These are phyloP conservation scores for Drosophila mimetica DNA, from an alignment of 2,888 invertebrate genomes.

Conservation along the genomic window DNA sequence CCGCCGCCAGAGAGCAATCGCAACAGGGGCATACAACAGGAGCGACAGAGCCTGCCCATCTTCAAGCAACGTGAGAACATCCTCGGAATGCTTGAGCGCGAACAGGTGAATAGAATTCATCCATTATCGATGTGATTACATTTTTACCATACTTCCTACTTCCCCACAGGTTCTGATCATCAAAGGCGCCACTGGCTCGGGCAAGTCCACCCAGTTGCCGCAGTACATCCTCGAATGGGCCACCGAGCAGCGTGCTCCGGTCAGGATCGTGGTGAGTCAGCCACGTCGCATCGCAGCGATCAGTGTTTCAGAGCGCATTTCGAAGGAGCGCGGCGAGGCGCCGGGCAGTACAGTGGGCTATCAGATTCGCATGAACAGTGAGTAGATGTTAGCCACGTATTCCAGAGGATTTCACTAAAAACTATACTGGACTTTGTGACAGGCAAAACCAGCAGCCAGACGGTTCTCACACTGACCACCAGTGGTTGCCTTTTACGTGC, in stretches of 20 bases:
- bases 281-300: conserved; percentile 96
- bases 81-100: conserved; percentile 51
- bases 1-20: conserved; percentile 44
- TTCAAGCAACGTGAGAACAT: conserved; percentile 62
- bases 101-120: conserved; percentile 51
- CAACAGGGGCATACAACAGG: conserved; percentile 46
- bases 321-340: conserved; percentile 89
- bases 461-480: conserved; percentile 82
- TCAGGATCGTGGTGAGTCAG: conserved; percentile 96
- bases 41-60: conserved; percentile 74
- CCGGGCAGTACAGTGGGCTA: conserved; percentile 92
- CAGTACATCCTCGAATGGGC: conserved; percentile 94
- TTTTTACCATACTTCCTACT: background rate
- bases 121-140: background rate
- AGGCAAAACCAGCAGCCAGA: conserved; percentile 75
- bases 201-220: conserved; percentile 98
- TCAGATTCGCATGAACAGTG: conserved; percentile 94
- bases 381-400: conserved; percentile 36
- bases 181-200: conserved; percentile 95
- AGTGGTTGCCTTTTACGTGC: conserved; percentile 88
- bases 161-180: conserved; percentile 88
- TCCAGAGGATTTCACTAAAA: background rate
- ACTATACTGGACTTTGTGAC: background rate
- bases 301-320: conserved; percentile 93
- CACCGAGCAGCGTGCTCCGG: conserved; percentile 86